Base-by-base conservation (phyloP, 2,888 invertebrate species). In the Lithodes maja region DNA sequence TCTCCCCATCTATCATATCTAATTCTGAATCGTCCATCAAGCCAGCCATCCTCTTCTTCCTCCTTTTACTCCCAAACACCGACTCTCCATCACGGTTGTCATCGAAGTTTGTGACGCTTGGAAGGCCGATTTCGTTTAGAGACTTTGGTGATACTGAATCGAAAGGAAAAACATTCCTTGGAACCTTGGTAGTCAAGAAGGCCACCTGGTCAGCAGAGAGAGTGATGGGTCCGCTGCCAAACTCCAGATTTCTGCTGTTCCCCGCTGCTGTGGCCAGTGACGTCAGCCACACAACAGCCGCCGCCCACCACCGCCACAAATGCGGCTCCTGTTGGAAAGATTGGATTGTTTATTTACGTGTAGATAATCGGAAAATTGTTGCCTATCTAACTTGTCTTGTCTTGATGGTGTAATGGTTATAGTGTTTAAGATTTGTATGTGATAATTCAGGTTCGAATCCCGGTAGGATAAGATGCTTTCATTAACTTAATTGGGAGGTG, bases 291-390 rank as follows among this genome's bases (percentile, higher is more conserved):
- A 78, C 61, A 17, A 17, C 55, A 33, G 61, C 61, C 78, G n/a
- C 85, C 85, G 12, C 61, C 85, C 85, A 85, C 78, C 55, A 74
- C 85, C 75, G 49, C 85, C 75, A 74, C 50, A 85, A 78, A 2
- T 17, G 71, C 15, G 71, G 71, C 17, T 71, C 71, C 71, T 71
- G 71, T 71, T 71, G 15, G 15, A 71, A 17, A 33, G 33, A 33
- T 33, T 33, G 33, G 33, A 33, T 33, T 33, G 33, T 33, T 33
- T 33, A 33, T 33, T 33, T 33, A 33, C 33, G 33, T 33, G 33
- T 33, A 33, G 33, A 33, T 33, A 33, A 33, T 33, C 33, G 33
- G 33, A 33, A 33, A 33, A 33, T 33, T 33, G 33, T 33, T 33
- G 33, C 33, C 33, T 33, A 33, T 33, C 33, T 33, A 33, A 33